A percentile compares a stretch with the other conserved stretches of the same genome.
Evolutionary conservation across 2,888 invertebrate species (phyloP).

Genomic region (Melolontha melolontha): DNA sequence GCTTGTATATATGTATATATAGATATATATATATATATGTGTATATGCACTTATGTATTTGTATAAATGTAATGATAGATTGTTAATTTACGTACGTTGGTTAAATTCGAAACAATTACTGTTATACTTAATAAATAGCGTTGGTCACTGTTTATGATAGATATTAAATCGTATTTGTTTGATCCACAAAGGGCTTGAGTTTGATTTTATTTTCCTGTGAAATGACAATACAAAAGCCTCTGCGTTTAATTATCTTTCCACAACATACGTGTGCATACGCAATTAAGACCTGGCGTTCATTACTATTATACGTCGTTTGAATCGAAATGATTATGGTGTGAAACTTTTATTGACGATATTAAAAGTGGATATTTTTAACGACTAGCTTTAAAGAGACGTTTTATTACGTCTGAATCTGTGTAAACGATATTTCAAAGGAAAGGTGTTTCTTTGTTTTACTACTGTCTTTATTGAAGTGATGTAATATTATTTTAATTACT

Average conservation of each 20-base stretch:
- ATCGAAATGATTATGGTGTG: slow-evolving; percentile 28
- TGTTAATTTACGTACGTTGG: no score
- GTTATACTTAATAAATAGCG: slow-evolving; percentile 2
- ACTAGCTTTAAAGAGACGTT: slow-evolving; percentile 15
- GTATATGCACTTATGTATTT: no score
- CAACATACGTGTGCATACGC: slow-evolving; percentile 21
- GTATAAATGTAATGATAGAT: no score
- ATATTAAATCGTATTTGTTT: slow-evolving; percentile 33
- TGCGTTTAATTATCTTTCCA: slow-evolving; percentile 32
- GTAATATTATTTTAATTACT: slow-evolving; percentile 36
- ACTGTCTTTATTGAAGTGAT: slow-evolving; percentile 31
- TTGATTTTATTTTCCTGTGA: slow-evolving; percentile 34
- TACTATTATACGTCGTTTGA: slow-evolving; percentile 32
- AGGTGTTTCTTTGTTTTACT: slow-evolving; percentile 36
- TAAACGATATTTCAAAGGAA: slow-evolving; percentile 34
- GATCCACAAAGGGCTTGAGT: slow-evolving; percentile 25
- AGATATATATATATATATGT: no score
- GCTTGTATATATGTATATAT: no score
- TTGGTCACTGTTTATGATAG: slow-evolving; percentile 28
- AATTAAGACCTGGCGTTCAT: slow-evolving; percentile 28
- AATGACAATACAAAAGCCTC: slow-evolving; percentile 34
- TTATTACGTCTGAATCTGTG: slow-evolving; percentile 29
- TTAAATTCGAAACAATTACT: not conserved
- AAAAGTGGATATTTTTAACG: slow-evolving; percentile 36
- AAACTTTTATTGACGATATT: slow-evolving; percentile 37